These are phyloP conservation scores for Piaya cayana DNA, from an alignment of 2,113 vertebrate genomes.

Conservation along the genomic window DNA sequence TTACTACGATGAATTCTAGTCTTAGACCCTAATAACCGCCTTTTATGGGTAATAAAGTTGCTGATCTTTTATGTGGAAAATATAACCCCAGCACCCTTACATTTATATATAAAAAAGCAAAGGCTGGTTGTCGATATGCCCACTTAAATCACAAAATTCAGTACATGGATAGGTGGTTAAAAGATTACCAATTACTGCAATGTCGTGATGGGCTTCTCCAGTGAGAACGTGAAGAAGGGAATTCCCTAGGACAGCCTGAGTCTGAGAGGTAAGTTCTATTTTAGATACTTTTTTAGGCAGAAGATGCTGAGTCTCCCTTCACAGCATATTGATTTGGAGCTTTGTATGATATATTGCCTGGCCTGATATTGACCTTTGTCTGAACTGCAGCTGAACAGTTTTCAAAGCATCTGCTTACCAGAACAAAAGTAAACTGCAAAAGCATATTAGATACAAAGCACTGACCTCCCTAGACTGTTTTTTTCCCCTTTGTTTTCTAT, in stretches of 20 bases:
- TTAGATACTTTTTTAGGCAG: background rate
- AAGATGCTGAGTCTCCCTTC: background rate
- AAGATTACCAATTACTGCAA: constrained; percentile 31
- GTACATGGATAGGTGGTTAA: background rate
- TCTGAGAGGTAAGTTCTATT: background rate
- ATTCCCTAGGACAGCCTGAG: background rate
- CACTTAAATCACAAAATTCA: constrained; percentile 37
- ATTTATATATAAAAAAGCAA: constrained; percentile 57
- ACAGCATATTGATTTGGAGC: background rate
- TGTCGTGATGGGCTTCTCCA: background rate
- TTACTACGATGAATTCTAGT: constrained; percentile 68
- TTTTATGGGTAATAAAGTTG: constrained; percentile 66
- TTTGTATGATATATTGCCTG: background rate
- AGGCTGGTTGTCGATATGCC: constrained; percentile 48
- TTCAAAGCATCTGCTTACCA: constrained; percentile 20
- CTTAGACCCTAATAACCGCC: constrained; percentile 66
- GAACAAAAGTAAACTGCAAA: constrained; percentile 42
- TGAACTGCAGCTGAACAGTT: constrained; percentile 36
- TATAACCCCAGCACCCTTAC: constrained; percentile 54
- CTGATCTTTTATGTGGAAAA: constrained; percentile 67
- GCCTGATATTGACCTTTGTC: background rate
- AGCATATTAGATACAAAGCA: constrained; percentile 17
- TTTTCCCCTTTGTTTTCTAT: background rate
- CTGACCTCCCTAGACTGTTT: background rate
- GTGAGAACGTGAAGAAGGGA: background rate